phyloP scores from a whole-genome alignment of 2,113 vertebrate species.

The Prolemur simus region DNA sequence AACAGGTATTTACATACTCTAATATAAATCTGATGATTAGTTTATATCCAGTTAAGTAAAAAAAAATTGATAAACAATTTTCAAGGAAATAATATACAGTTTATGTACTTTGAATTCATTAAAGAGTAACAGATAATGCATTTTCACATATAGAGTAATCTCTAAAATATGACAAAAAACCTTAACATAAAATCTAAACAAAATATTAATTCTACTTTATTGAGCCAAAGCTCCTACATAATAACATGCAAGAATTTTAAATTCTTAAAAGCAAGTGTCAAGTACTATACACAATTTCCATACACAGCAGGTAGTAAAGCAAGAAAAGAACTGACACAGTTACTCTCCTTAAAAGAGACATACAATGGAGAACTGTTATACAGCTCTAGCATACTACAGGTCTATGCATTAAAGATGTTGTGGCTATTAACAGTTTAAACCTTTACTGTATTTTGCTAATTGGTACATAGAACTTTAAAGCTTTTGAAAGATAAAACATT shows the following conservation, averaged over 20 bases:
- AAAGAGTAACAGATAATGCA: neutral
- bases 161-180: conserved; percentile 17
- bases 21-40: conserved; percentile 13
- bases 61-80: conserved; percentile 25
- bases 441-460: conserved; percentile 86
- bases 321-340: conserved; percentile 82
- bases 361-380: conserved; percentile 82
- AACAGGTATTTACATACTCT: neutral
- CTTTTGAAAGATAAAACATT: conserved; percentile 76
- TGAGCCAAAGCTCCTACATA: conserved; percentile 69
- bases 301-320: conserved; percentile 83
- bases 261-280: conserved; percentile 80
- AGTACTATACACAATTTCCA: conserved; percentile 81
- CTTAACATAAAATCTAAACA: conserved; percentile 58
- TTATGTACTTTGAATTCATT: neutral
- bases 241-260: conserved; percentile 77
- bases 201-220: conserved; percentile 63
- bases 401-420: conserved; percentile 81
- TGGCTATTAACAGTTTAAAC: conserved; percentile 84
- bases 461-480: conserved; percentile 81
- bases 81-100: neutral
- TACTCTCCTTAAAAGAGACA: conserved; percentile 78
- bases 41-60: conserved; percentile 25
- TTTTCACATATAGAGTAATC: conserved; percentile 38
- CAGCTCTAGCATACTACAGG: conserved; percentile 77